These are phyloP conservation scores for Choristoneura rosaceana DNA, from an alignment of 2,888 invertebrate species.

Conservation along the genomic window DNA sequence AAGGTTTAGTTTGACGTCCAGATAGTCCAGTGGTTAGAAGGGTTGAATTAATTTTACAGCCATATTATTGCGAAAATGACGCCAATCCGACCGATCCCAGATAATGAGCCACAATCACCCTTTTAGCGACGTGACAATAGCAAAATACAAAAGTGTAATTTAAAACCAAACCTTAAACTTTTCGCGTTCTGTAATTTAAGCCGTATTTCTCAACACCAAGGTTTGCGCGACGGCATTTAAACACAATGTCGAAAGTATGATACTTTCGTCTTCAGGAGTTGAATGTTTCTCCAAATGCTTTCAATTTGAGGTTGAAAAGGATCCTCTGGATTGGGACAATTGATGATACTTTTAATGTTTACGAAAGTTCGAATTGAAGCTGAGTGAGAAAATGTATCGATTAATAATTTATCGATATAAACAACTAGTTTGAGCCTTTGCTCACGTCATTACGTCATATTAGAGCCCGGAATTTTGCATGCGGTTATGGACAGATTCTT, in stretches of 20 bases:
- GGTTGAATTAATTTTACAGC: too few species aligned
- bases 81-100: too few species aligned
- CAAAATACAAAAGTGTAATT: conserved; percentile 5
- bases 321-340: background rate
- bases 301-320: conserved; percentile 17
- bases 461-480: too few species aligned
- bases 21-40: too few species aligned
- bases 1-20: too few species aligned
- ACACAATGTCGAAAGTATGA: background rate
- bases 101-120: background rate
- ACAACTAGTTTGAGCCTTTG: too few species aligned
- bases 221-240: background rate
- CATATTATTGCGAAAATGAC: too few species aligned
- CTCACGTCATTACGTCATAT: too few species aligned
- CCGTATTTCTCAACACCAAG: background rate
- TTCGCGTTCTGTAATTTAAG: background rate
- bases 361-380: background rate
- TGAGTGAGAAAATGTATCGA: background rate
- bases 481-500: too few species aligned
- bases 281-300: conserved; percentile 16
- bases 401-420: background rate
- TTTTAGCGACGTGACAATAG: conserved; percentile 5
- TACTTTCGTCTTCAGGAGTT: conserved; percentile 8
- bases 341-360: conserved; percentile 5
- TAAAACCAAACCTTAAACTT: background rate